Evolutionary conservation across 2,113 vertebrate genomes (phyloP).

Genomic region (Physeter macrocephalus): DNA sequence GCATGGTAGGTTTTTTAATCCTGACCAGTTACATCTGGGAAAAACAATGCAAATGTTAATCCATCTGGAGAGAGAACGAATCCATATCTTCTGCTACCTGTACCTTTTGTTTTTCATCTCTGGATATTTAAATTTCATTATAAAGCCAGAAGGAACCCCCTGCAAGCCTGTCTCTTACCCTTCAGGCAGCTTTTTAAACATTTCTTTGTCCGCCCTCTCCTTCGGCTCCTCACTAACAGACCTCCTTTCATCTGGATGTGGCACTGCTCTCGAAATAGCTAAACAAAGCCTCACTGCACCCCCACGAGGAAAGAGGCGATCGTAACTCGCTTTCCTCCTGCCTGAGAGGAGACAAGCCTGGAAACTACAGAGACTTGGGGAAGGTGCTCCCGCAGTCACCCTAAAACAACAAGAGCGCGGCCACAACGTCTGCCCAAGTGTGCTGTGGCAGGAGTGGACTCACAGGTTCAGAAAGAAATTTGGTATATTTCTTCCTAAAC

Average conservation of each 20-base stretch:
- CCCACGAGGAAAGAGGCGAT: constrained; percentile 18
- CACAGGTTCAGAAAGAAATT: background rate
- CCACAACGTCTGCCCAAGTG: rapidly evolving
- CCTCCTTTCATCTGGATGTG: constrained; percentile 36
- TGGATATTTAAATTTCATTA: constrained; percentile 65
- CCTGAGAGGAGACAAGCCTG: background rate
- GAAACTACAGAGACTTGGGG: background rate
- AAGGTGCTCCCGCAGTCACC: background rate
- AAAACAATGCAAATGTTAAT: constrained; percentile 53
- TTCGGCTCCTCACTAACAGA: background rate
- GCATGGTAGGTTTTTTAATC: constrained; percentile 40
- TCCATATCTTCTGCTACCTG: constrained; percentile 32
- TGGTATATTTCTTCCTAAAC: background rate
- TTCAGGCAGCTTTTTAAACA: constrained; percentile 48
- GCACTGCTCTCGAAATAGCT: background rate
- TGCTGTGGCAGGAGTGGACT: background rate
- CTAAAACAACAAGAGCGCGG: background rate
- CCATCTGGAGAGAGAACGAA: constrained; percentile 47
- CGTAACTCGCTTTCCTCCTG: background rate
- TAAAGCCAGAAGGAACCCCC: constrained; percentile 38
- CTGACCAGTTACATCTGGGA: constrained; percentile 45
- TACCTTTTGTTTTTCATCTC: constrained; percentile 58
- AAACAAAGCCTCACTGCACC: constrained; percentile 41
- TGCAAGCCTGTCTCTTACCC: constrained; percentile 37
- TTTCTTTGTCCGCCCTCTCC: constrained; percentile 39